Evolutionary conservation across 2,113 vertebrate genomes (phyloP), one percentile per base, ranked within the genome.

Genomic region (Crotalus horridus): DNA sequence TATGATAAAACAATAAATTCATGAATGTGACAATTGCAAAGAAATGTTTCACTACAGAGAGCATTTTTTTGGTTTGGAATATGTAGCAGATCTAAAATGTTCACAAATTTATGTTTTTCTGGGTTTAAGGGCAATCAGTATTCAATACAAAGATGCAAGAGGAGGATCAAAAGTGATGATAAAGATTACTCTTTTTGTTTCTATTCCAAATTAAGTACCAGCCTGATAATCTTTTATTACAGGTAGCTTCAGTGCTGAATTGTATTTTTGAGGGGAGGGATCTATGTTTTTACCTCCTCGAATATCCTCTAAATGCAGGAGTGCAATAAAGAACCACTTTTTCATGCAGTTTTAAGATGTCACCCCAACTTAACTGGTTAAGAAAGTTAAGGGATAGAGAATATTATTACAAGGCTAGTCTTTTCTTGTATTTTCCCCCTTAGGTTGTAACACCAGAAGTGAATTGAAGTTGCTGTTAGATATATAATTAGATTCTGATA

Each of bases 401-500:
- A 24, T 53, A 88, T 43, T 89, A 54, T 85, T 85, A 85, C 6
- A 59, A 59, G 21, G 48, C 58, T 89, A 89, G 58, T 89, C 21
- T 17, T 91, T 91, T 33, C 58, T 87, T n/a, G 51, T 91, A 89
- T 92, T 92, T 64, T 90, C 56, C 93, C 86, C 13, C 74, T 91
- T n/a, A 48, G 51, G 58, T 13, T 74, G 55, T 86, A 93, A 85
- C 39, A 87, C n/a, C 0, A 0, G 0, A 51, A 46, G 13, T 90
- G 39, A 95, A 89, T 91, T 91, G 61, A 91, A 95, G 55, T 74
- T 8, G 54, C 6, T 64, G 90, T 93, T 89, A 69, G 89, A 61
- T 54, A 9, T 95, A 91, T 94, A 58, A 89, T 23, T 1, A 3
- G 59, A 89, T 87, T 92, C 15, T 94, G 93, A 6, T 48, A 85